Evolutionary conservation across 2,797 vertebrate species (phyloP).

Genomic region (Pangasius macronema): DNA sequence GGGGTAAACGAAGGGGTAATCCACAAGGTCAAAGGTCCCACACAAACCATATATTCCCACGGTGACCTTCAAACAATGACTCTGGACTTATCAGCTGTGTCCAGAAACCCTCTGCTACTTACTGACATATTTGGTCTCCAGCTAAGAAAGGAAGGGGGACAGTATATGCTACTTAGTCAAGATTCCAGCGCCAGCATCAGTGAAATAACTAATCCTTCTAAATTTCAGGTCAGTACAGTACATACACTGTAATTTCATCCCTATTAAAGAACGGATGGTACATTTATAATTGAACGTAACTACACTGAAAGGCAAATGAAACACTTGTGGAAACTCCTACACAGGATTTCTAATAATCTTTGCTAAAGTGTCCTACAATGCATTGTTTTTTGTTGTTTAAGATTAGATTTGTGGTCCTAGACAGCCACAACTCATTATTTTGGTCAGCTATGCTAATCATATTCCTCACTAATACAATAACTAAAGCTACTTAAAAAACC

Average conservation of each 20-base stretch:
- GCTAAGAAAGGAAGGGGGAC: slow-evolving; percentile 86
- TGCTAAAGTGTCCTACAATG: not conserved
- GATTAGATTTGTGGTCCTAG: not conserved
- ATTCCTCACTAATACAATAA: not conserved
- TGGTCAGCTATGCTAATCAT: not conserved
- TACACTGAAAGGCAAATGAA: not conserved
- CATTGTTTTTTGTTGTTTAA: not conserved
- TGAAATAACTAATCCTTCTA: slow-evolving; percentile 75
- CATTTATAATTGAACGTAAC: not conserved
- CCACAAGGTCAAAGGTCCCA: slow-evolving; percentile 55
- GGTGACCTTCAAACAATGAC: slow-evolving; percentile 71
- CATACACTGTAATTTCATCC: not conserved
- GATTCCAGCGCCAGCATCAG: slow-evolving; percentile 82
- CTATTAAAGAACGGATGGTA: not conserved
- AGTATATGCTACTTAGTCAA: slow-evolving; percentile 83
- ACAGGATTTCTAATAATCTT: not conserved
- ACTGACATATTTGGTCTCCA: slow-evolving; percentile 93
- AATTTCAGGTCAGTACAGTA: slow-evolving; percentile 66
- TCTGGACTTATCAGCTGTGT: slow-evolving; percentile 70
- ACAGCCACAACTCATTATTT: not conserved
- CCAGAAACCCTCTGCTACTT: slow-evolving; percentile 80
- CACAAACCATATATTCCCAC: slow-evolving; percentile 67
- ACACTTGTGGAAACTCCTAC: not conserved
- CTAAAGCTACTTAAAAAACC: not conserved
- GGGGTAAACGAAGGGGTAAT: slow-evolving; percentile 73